Evolutionary conservation across 2,888 invertebrate species (phyloP), one percentile per base, ranked within the genome.

Genomic region (Cantharis rustica): DNA sequence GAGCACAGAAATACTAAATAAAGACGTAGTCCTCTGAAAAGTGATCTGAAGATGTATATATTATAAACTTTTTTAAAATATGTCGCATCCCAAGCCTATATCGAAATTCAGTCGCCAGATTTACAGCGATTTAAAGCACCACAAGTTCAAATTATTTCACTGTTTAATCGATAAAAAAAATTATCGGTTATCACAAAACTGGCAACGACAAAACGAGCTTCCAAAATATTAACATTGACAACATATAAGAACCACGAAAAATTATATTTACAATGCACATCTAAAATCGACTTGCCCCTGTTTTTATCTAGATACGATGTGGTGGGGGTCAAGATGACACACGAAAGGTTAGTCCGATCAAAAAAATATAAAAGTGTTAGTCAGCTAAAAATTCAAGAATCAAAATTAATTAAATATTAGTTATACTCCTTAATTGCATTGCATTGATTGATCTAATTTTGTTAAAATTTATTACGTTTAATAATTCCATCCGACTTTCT

Each of bases 21-120:
- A 66, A 76, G 11, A 73, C 79, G 70, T 75, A 76, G 83, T 87
- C 85, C 91, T 94, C 94, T 91, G 93, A 93, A 87, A 93, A 94
- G 87, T 94, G 94, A 83, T 94, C 93, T 82, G 94, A 94, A 81
- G 93, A 93, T 80, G 94, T 94, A 89, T 94, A 93, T 86, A 94
- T 90, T 89, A 94, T 94, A 86, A 93, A 93, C 85, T 87, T 93
- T 91, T 87, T 92, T 89, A 88, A 93, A 89, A 88, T 93, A 92
- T 91, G 92, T 92, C 93, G 93, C 94, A 94, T 94, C 91, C 93
- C 93, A 91, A 93, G 91, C 89, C 92, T 92, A 89, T 90, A 90
- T 88, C 90, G 89, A 84, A 90, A 89, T 88, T 90, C 90, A 86
- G 90, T 90, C 89, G 90, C 90, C 90, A 90, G 90, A 89, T 90